Percentiles rank a stretch among this genome's conserved stretches.
phyloP scores from a whole-genome alignment of 2,113 vertebrate species.

The Siphamia tubifer region DNA sequence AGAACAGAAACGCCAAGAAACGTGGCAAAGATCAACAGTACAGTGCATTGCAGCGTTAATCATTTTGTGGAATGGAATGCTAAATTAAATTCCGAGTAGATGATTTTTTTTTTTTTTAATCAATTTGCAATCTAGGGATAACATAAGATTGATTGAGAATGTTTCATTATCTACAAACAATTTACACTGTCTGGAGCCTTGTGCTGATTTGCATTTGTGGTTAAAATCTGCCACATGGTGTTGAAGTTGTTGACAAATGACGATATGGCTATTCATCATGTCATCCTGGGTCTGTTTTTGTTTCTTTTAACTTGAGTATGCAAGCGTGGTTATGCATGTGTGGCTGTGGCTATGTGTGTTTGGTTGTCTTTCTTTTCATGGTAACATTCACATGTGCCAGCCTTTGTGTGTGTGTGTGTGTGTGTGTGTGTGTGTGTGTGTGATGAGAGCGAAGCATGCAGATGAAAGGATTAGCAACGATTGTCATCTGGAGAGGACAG shows the following conservation, averaged over 20 bases:
- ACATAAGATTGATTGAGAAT: constrained; percentile 52
- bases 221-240: constrained; percentile 12
- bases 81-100: constrained; percentile 51
- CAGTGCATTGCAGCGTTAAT: constrained; percentile 39
- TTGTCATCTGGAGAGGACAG: constrained; percentile 6
- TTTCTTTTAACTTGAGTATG: constrained; percentile 11
- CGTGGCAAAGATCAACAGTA: constrained; percentile 6
- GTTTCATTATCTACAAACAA: constrained; percentile 56
- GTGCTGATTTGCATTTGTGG: constrained; percentile 39
- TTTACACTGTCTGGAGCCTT: constrained; percentile 39
- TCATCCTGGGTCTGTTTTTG: constrained; percentile 26
- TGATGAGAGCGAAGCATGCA: constrained; percentile 20
- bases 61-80: constrained; percentile 38
- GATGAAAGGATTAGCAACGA: constrained; percentile 35
- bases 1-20: constrained; percentile 6
- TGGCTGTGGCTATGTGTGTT: too few relatives aligned
- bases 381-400: background rate
- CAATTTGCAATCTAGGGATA: constrained; percentile 50
- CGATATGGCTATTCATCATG: constrained; percentile 41
- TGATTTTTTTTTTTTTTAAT: constrained; percentile 61
- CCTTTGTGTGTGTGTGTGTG: background rate
- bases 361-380: background rate
- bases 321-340: background rate
- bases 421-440: background rate
- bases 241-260: constrained; percentile 50